Conservation (phyloP, 2,888 invertebrate species). For the Macrophya annulata region DNA sequence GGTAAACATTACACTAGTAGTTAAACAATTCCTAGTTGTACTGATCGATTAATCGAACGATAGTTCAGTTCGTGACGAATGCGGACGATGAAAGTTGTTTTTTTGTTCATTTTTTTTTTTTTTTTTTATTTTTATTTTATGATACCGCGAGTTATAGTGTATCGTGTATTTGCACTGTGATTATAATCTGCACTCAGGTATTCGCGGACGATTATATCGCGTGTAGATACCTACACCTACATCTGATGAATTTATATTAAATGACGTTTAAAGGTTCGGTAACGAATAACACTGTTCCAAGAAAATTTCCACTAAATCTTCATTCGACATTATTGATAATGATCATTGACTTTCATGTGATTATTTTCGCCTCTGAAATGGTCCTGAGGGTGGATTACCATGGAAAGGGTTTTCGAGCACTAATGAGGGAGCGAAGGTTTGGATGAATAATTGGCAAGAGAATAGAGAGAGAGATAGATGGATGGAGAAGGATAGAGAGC, state of each 20-base stretch:
- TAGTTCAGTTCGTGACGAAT: constrained; percentile 10
- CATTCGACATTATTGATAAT: not conserved
- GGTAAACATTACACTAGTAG: too few species aligned
- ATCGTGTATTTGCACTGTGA: constrained; percentile 27
- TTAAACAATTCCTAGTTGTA: too few species aligned
- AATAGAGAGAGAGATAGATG: not conserved
- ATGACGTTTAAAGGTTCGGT: not conserved
- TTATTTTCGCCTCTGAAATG: not conserved
- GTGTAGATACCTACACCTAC: not conserved
- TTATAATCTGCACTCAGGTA: constrained; percentile 21
- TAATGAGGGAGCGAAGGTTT: constrained; percentile 27
- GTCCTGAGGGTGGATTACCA: constrained; percentile 12
- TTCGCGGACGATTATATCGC: constrained; percentile 16
- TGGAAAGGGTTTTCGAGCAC: constrained; percentile 23
- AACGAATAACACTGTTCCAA: not conserved
- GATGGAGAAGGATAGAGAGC: not conserved
- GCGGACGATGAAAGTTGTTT: not conserved
- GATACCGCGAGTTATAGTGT: not conserved
- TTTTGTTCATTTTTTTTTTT: too few species aligned
- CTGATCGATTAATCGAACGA: constrained; percentile 21
- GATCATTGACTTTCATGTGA: constrained; percentile 20
- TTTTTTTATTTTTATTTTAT: not conserved
- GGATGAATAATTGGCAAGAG: constrained; percentile 20
- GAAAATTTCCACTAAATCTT: not conserved
- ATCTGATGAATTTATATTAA: not conserved